Conservation (phyloP, 2,797 vertebrate genomes). For the Peromyscus melanophrys region DNA sequence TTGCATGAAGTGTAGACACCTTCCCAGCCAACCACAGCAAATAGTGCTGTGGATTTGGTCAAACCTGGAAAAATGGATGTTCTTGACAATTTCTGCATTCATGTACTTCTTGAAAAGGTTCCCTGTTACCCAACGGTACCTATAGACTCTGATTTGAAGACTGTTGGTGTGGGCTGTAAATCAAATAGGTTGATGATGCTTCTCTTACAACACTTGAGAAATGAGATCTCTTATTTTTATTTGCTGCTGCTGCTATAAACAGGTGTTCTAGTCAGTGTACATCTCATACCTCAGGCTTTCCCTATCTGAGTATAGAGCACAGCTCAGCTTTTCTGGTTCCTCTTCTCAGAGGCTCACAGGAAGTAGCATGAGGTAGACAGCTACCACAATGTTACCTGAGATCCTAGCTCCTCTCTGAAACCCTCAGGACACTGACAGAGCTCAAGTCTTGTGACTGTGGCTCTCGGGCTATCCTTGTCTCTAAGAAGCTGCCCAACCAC, state of each 20-base stretch:
- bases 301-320: background rate
- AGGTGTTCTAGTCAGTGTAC: background rate
- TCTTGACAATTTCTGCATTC: background rate
- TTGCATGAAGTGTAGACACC: background rate
- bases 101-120: background rate
- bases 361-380: background rate
- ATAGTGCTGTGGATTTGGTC: background rate
- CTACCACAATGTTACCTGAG: background rate
- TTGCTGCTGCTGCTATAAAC: background rate
- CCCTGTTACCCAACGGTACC: background rate
- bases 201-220: slow-evolving; percentile 36
- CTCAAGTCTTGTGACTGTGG: background rate
- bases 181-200: background rate
- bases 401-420: background rate
- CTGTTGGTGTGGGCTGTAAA: background rate
- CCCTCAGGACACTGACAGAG: background rate
- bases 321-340: background rate
- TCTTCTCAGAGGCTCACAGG: background rate
- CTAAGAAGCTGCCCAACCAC: background rate
- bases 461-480: background rate
- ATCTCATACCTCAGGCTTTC: background rate
- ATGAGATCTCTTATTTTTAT: background rate
- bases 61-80: background rate
- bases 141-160: background rate
- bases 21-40: background rate